Conservation (phyloP, 2,113 vertebrate species). For the Bettongia penicillata region DNA sequence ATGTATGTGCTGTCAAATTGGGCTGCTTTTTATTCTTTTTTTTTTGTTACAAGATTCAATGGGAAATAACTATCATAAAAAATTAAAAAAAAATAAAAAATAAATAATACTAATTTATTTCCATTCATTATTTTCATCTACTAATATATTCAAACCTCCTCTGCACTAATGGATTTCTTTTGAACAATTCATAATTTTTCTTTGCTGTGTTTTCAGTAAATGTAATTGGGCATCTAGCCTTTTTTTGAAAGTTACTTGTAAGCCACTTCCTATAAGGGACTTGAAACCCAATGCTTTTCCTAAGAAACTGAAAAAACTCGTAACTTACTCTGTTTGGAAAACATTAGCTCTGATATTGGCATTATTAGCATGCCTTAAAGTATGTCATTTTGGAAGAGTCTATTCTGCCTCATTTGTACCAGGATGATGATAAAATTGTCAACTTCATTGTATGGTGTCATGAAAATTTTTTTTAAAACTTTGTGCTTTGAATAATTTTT, state of each 20-base stretch:
- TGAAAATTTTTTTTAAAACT: not conserved
- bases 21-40: not conserved
- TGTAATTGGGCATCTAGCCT: not conserved
- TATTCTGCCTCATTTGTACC: not conserved
- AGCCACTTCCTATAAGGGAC: not conserved
- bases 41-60: not conserved
- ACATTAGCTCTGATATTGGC: not conserved
- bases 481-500: conserved; percentile 26
- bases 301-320: not conserved
- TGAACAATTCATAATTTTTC: not conserved
- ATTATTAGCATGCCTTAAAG: not conserved
- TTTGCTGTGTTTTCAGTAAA: not conserved
- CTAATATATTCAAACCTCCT: not conserved
- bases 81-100: too few relatives aligned
- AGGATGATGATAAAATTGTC: not conserved
- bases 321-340: not conserved
- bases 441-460: not conserved
- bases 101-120: not conserved
- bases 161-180: not conserved
- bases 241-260: not conserved
- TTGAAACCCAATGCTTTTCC: not conserved
- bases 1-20: not conserved
- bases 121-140: not conserved
- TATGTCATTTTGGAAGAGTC: not conserved
- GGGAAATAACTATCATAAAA: not conserved